These are phyloP conservation scores for Heterocephalus glaber DNA, from an alignment of 2,113 vertebrate genomes.

Conservation along the genomic window DNA sequence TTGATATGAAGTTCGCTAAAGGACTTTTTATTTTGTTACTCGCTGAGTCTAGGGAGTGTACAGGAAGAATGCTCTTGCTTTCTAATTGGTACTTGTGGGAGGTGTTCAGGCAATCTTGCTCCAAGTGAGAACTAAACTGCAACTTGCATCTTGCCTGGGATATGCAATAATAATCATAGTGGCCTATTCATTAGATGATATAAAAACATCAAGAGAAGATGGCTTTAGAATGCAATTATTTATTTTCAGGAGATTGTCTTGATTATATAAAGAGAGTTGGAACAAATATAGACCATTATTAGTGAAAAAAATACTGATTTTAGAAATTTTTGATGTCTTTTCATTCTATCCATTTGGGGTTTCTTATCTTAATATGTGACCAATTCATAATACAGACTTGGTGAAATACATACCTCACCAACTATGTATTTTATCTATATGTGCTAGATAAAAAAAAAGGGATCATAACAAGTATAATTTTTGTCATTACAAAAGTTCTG, in stretches of 20 bases:
- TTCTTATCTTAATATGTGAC: not conserved
- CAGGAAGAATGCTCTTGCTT: slow-evolving; percentile 38
- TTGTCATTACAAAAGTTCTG: not conserved
- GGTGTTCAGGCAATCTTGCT: not conserved
- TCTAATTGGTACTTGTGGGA: slow-evolving; percentile 37
- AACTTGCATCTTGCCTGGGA: not conserved
- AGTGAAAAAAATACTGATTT: not conserved
- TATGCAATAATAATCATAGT: not conserved
- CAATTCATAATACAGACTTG: not conserved
- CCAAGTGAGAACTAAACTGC: not conserved
- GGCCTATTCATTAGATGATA: not conserved
- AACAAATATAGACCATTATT: slow-evolving; percentile 48
- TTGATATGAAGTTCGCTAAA: slow-evolving; percentile 74
- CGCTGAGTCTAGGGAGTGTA: slow-evolving; percentile 60
- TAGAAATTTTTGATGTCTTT: not conserved
- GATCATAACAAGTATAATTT: not conserved
- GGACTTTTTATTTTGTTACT: slow-evolving; percentile 73
- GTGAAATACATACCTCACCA: not conserved
- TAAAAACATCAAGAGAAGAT: slow-evolving; percentile 37
- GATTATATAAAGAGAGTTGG: not conserved
- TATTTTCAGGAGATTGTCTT: slow-evolving; percentile 34
- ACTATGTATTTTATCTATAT: not conserved
- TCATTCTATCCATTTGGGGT: slow-evolving; percentile 24
- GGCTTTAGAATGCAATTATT: slow-evolving; percentile 26
- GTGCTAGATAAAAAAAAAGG: not conserved